phyloP scores from a whole-genome alignment of 1,140 invertebrate species.

The Harpegnathos saltator region DNA sequence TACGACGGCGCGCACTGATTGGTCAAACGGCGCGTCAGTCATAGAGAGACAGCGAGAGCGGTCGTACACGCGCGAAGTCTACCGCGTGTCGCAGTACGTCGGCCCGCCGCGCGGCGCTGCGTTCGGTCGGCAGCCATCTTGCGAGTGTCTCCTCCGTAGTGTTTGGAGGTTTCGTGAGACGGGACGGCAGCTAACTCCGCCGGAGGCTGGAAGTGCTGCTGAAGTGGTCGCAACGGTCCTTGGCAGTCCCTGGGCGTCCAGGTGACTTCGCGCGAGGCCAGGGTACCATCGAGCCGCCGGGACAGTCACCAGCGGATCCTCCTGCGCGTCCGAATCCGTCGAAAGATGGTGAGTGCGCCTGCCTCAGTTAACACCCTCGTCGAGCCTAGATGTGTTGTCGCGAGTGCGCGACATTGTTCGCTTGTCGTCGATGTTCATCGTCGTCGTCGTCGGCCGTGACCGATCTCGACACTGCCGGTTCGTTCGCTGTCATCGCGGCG shows the following conservation, averaged over 20 bases:
- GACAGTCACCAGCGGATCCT: constrained; percentile 72
- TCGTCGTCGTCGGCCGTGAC: background rate
- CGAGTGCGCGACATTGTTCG: background rate
- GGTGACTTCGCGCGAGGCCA: constrained; percentile 76
- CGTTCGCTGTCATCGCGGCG: background rate
- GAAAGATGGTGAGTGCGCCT: constrained; percentile 81
- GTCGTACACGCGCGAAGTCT: no score
- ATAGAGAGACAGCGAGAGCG: no score
- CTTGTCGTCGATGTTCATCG: background rate
- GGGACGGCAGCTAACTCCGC: constrained; percentile 74
- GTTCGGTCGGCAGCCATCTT: constrained; percentile 68
- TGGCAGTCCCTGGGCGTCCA: constrained; percentile 78
- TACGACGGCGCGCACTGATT: no score
- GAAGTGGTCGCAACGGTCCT: constrained; percentile 76
- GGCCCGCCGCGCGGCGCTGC: constrained; percentile 40
- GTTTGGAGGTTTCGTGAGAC: constrained; percentile 74
- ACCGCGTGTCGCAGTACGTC: constrained; percentile 53
- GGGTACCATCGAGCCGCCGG: constrained; percentile 70
- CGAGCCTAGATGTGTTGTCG: background rate
- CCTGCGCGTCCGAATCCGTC: constrained; percentile 75
- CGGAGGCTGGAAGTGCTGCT: constrained; percentile 78
- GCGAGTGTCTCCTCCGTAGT: constrained; percentile 72
- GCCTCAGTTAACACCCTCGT: constrained; percentile 33
- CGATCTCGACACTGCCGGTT: background rate
- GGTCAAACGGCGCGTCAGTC: no score